phyloP scores from a whole-genome alignment of 2,888 invertebrate species.

The Brenthis daphne region DNA sequence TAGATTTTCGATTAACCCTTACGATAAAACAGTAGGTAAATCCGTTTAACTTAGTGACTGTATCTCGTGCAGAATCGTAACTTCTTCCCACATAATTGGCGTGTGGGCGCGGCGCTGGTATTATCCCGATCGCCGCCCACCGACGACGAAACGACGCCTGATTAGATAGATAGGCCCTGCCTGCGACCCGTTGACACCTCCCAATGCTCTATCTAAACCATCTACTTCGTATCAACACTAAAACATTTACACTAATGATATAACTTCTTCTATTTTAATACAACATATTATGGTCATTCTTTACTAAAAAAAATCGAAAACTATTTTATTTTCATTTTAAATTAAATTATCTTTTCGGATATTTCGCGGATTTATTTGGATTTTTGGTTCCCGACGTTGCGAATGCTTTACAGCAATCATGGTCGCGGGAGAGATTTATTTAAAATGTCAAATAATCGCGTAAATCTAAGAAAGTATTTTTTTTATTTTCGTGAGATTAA shows the following conservation, averaged over 20 bases:
- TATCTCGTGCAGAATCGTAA: constrained; percentile 74
- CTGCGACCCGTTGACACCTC: constrained; percentile 53
- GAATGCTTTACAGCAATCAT: too few species aligned
- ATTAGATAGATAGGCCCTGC: constrained; percentile 71
- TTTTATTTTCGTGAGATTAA: too few species aligned
- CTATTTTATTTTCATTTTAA: too few species aligned
- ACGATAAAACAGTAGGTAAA: constrained; percentile 42
- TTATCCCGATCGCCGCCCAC: constrained; percentile 79
- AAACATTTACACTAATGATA: constrained; percentile 11
- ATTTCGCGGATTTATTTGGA: too few species aligned
- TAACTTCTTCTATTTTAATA: not conserved
- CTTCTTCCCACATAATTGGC: constrained; percentile 82
- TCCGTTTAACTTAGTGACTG: constrained; percentile 65
- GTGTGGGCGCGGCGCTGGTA: constrained; percentile 75
- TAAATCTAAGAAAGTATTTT: too few species aligned
- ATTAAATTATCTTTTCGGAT: too few species aligned
- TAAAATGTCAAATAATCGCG: too few species aligned
- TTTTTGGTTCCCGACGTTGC: too few species aligned
- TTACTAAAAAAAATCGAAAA: too few species aligned
- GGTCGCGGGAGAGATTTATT: too few species aligned
- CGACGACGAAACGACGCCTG: constrained; percentile 72
- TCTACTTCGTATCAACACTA: constrained; percentile 27
- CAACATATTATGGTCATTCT: too few species aligned
- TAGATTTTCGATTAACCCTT: constrained; percentile 68
- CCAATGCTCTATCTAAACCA: constrained; percentile 33